A percentile compares a stretch with the other conserved stretches of the same genome.
Conservation (phyloP, 35 echinoderm and acorn worm genomes). For the Ophioderma brevispina region DNA sequence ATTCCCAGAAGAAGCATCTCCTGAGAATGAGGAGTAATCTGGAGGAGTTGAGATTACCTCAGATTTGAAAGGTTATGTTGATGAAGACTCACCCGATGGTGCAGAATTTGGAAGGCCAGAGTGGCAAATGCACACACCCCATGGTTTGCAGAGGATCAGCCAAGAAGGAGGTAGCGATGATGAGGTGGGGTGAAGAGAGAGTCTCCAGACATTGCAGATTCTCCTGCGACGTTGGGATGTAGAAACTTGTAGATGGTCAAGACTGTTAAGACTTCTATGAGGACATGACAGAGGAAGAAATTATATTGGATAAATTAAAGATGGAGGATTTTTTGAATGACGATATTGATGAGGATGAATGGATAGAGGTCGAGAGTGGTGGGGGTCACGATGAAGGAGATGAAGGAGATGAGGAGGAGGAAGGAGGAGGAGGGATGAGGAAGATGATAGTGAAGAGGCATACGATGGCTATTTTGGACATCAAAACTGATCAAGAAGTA, state of each 20-base stretch:
- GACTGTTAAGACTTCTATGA: too few relatives aligned
- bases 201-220: too few relatives aligned
- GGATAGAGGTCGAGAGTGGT: constrained; percentile 3
- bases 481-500: neutral
- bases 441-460: constrained; percentile 42
- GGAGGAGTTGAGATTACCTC: too few relatives aligned
- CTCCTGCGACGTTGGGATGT: too few relatives aligned
- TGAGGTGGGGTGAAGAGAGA: neutral
- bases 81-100: too few relatives aligned
- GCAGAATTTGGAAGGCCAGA: too few relatives aligned
- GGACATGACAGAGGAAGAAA: neutral
- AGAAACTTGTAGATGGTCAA: neutral
- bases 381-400: constrained; percentile 14
- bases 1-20: too few relatives aligned
- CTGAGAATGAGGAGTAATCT: too few relatives aligned
- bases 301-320: neutral
- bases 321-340: neutral
- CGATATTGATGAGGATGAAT: neutral
- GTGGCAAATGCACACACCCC: too few relatives aligned
- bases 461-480: neutral
- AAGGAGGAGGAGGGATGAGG: constrained; percentile 16
- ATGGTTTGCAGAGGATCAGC: too few relatives aligned
- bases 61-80: too few relatives aligned
- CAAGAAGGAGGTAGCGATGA: too few relatives aligned
- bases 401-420: constrained; percentile 21